phyloP scores from a whole-genome alignment of 2,113 vertebrate genomes.

The Ardeotis arabs region DNA sequence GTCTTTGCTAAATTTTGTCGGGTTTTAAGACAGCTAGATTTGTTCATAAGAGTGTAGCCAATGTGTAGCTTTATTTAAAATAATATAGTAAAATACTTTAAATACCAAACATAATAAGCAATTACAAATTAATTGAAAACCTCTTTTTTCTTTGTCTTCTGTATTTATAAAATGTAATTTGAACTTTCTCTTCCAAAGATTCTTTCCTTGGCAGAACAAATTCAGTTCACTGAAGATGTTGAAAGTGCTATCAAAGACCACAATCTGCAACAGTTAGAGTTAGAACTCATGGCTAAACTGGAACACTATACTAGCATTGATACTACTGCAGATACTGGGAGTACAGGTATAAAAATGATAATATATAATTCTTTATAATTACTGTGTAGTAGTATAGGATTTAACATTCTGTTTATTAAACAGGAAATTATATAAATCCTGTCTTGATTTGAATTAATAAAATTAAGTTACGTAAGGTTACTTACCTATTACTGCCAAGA shows the following conservation, averaged over 20 bases:
- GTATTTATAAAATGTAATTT: neutral
- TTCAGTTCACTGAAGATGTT: slow-evolving; percentile 95
- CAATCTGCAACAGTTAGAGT: slow-evolving; percentile 86
- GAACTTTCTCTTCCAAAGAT: slow-evolving; percentile 78
- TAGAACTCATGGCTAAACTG: slow-evolving; percentile 87
- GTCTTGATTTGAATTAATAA: neutral
- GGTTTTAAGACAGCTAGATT: neutral
- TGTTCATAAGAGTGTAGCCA: neutral
- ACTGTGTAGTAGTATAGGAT: neutral
- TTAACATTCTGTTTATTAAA: neutral
- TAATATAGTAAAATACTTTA: neutral
- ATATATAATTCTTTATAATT: neutral
- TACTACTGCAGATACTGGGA: slow-evolving; percentile 75
- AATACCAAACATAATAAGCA: neutral
- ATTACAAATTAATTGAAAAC: neutral
- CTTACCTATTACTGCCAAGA: neutral
- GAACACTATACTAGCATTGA: slow-evolving; percentile 90
- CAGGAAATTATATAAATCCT: neutral
- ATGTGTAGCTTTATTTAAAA: neutral
- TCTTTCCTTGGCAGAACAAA: slow-evolving; percentile 93
- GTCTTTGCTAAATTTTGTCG: neutral
- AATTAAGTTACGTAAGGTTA: neutral
- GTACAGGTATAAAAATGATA: slow-evolving; percentile 73
- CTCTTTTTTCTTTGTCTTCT: neutral
- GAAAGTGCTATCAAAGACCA: slow-evolving; percentile 85